Percentiles rank a stretch among this genome's conserved stretches.
These are phyloP conservation scores for Anarrhichthys ocellatus DNA, from an alignment of 2,113 vertebrate genomes.

Conservation along the genomic window DNA sequence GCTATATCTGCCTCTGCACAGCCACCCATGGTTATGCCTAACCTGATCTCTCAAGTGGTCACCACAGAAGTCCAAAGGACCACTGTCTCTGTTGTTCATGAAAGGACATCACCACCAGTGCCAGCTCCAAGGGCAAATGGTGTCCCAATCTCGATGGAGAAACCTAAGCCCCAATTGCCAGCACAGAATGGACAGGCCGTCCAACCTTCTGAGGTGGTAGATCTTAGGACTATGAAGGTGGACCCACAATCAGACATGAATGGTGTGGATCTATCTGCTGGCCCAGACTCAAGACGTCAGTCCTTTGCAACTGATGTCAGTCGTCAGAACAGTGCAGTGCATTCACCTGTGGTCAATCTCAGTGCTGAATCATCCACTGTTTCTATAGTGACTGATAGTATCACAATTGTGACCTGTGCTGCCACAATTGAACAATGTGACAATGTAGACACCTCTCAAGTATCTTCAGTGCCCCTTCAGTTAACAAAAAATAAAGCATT, in stretches of 20 bases:
- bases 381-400: conserved; percentile 84
- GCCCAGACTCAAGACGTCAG: conserved; percentile 85
- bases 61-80: conserved; percentile 86
- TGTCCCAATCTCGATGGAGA: conserved; percentile 81
- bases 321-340: conserved; percentile 90
- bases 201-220: conserved; percentile 89
- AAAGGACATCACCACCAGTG: conserved; percentile 77
- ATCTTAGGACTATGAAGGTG: conserved; percentile 91
- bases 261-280: conserved; percentile 85
- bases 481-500: conserved; percentile 90
- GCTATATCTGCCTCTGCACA: conserved; percentile 83
- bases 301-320: conserved; percentile 79
- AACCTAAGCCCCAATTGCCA: conserved; percentile 77
- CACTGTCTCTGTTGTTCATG: conserved; percentile 85
- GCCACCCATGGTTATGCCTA: conserved; percentile 78
- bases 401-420: conserved; percentile 87
- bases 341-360: conserved; percentile 93
- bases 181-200: conserved; percentile 85
- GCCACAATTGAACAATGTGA: conserved; percentile 83
- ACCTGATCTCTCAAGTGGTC: conserved; percentile 84
- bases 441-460: conserved; percentile 78
- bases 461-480: conserved; percentile 87
- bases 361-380: conserved; percentile 87
- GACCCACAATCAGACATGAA: conserved; percentile 84
- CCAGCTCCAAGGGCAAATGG: conserved; percentile 80